These are phyloP conservation scores for Nephrotoma guestfalica DNA, from an alignment of 2,888 invertebrate species.

Conservation along the genomic window DNA sequence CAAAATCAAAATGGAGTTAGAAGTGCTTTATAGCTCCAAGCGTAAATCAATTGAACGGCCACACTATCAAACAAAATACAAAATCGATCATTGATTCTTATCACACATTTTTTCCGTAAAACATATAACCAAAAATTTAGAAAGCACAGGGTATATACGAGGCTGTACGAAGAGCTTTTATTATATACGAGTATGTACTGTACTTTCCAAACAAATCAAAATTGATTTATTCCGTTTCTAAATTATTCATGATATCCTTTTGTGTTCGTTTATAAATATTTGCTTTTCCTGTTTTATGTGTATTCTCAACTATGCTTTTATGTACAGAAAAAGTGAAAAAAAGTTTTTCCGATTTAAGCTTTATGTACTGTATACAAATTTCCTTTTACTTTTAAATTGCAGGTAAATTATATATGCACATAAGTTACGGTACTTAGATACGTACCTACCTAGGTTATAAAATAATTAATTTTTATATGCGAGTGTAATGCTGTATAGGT, in stretches of 20 bases:
- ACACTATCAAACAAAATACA: not conserved
- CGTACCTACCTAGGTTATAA: not conserved
- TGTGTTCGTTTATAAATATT: not conserved
- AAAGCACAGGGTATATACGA: not conserved
- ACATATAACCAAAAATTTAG: not conserved
- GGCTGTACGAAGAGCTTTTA: not conserved
- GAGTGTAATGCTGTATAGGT: not conserved
- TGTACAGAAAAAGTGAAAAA: not conserved
- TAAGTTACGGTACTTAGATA: not conserved
- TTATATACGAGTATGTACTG: not conserved
- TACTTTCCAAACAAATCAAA: not conserved
- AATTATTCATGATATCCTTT: not conserved
- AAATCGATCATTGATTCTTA: not conserved
- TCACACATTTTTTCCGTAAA: not conserved
- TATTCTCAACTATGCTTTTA: not conserved
- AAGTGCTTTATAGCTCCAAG: not conserved
- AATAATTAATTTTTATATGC: not conserved
- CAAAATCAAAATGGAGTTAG: not conserved
- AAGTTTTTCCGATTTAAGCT: not conserved
- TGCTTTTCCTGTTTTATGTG: not conserved
- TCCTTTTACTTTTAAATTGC: not conserved
- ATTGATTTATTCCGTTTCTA: not conserved
- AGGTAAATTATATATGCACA: not conserved
- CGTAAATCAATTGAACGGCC: not conserved
- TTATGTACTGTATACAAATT: not conserved